Conservation (phyloP, 2,797 vertebrate species). For the Schizopygopsis malacanthus region DNA sequence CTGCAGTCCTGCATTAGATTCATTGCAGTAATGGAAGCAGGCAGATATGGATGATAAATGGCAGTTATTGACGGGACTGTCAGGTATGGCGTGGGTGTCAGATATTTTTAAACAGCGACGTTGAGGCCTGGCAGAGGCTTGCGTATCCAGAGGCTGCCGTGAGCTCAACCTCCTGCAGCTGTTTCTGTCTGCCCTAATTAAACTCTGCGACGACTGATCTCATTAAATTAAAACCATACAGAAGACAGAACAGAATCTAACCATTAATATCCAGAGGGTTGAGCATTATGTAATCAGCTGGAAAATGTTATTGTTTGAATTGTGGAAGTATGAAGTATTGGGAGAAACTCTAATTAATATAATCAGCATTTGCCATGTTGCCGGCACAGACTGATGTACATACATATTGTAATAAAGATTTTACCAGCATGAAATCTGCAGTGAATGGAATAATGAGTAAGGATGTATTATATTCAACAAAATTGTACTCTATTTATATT, state of each 20-base stretch:
- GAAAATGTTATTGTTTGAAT: slow-evolving; percentile 27
- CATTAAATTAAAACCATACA: slow-evolving; percentile 26
- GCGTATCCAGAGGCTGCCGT: slow-evolving; percentile 29
- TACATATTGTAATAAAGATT: neutral
- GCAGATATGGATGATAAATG: slow-evolving; percentile 75
- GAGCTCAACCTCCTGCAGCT: slow-evolving; percentile 53
- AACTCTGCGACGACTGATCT: slow-evolving; percentile 35
- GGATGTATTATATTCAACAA: neutral
- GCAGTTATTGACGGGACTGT: slow-evolving; percentile 72
- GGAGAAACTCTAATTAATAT: neutral
- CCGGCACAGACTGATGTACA: neutral
- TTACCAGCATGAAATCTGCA: slow-evolving; percentile 8
- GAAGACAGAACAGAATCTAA: slow-evolving; percentile 15
- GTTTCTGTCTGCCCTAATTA: slow-evolving; percentile 53
- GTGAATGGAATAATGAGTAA: neutral
- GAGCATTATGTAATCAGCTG: slow-evolving; percentile 27
- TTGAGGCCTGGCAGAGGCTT: slow-evolving; percentile 45
- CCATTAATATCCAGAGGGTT: slow-evolving; percentile 28
- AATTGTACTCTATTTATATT: neutral
- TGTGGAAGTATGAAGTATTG: neutral
- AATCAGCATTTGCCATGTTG: slow-evolving; percentile 11
- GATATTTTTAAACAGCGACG: slow-evolving; percentile 60
- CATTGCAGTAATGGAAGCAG: slow-evolving; percentile 70
- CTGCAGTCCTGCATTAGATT: slow-evolving; percentile 68
- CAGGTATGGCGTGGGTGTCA: slow-evolving; percentile 57